Evolutionary conservation across 2,797 vertebrate genomes (phyloP).

Genomic region (Rhinoraja longicauda): DNA sequence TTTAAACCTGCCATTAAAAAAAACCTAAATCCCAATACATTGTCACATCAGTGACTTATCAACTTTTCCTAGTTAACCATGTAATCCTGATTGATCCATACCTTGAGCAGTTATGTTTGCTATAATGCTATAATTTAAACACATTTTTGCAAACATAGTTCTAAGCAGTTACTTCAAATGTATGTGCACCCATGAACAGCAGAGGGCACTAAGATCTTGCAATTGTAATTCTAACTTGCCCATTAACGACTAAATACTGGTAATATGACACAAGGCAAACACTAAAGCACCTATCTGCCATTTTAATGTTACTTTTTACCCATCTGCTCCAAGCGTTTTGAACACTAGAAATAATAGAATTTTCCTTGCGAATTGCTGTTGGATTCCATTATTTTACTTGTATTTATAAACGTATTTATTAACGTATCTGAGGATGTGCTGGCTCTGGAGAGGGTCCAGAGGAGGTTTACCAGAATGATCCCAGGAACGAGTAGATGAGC

Average conservation of each 20-base stretch:
- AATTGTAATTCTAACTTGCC: background rate
- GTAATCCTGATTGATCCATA: background rate
- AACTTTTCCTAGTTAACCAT: background rate
- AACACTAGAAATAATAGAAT: background rate
- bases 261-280: background rate
- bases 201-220: slow-evolving; percentile 1
- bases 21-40: background rate
- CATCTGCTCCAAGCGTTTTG: background rate
- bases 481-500: too few species aligned
- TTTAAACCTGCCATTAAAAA: background rate
- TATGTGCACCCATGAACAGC: background rate
- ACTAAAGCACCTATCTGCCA: background rate
- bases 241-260: background rate
- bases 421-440: too few species aligned
- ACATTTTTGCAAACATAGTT: background rate
- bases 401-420: too few species aligned
- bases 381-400: too few species aligned
- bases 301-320: background rate
- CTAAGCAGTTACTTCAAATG: background rate
- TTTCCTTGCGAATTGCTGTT: background rate
- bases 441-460: too few species aligned
- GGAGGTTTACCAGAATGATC: too few species aligned
- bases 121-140: background rate
- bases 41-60: background rate
- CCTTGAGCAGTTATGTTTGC: background rate